Evolutionary conservation across 2,888 invertebrate genomes (phyloP).

Genomic region (Mellilla xanthometata): DNA sequence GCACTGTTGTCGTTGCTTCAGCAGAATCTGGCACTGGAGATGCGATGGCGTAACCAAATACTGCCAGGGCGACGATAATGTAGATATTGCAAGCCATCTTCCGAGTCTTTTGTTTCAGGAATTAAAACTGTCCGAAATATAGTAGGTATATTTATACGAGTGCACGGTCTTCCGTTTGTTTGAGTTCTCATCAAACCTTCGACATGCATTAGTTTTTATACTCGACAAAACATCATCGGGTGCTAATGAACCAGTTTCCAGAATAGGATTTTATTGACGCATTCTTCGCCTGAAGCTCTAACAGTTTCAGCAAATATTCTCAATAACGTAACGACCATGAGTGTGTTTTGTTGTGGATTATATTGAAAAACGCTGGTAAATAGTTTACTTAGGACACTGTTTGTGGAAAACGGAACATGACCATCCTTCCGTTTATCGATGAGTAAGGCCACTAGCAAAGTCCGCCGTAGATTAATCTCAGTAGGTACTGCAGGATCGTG

Average conservation of each 20-base stretch:
- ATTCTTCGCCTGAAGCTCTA: conserved; percentile 49
- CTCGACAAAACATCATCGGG: conserved; percentile 41
- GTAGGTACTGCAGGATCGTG: not conserved
- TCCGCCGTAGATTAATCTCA: conserved; percentile 19
- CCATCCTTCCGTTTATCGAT: conserved; percentile 41
- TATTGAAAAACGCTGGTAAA: conserved; percentile 49
- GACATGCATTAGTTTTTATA: conserved; percentile 60
- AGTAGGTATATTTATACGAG: conserved; percentile 42
- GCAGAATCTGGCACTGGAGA: conserved; percentile 46
- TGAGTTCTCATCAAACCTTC: conserved; percentile 35
- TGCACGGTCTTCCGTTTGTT: conserved; percentile 35
- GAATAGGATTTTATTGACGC: conserved; percentile 67
- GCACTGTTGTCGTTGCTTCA: conserved; percentile 42
- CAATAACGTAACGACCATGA: conserved; percentile 76
- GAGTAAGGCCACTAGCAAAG: conserved; percentile 35
- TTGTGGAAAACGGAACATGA: conserved; percentile 28
- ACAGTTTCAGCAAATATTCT: conserved; percentile 59
- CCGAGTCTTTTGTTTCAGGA: conserved; percentile 12
- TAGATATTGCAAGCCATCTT: conserved; percentile 59
- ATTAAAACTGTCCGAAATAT: conserved; percentile 42
- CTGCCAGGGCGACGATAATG: conserved; percentile 56
- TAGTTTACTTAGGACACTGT: conserved; percentile 42
- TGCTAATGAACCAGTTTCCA: conserved; percentile 63
- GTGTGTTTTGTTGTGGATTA: conserved; percentile 58
- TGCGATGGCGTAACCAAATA: conserved; percentile 45